Conservation (phyloP, 23 tunicate species). For the Corella eumyota region DNA sequence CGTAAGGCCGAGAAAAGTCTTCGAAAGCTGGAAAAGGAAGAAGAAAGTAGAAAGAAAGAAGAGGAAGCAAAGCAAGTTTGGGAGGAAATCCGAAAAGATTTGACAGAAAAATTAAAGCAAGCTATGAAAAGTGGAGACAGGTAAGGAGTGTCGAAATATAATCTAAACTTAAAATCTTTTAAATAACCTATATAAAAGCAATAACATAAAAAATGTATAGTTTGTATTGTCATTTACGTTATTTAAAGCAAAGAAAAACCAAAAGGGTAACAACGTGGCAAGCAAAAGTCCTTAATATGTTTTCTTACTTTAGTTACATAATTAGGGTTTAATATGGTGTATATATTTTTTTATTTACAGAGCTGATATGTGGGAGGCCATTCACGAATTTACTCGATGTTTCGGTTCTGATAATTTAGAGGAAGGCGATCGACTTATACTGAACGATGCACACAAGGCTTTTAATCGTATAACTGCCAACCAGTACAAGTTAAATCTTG, state of each 20-base stretch:
- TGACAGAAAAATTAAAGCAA: constrained; percentile 17
- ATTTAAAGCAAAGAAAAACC: too few relatives aligned
- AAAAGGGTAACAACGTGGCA: too few relatives aligned
- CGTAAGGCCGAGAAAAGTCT: constrained; percentile 43
- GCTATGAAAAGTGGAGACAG: constrained; percentile 49
- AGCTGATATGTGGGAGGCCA: constrained; percentile 71
- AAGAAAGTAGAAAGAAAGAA: constrained; percentile 26
- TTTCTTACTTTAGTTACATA: background rate
- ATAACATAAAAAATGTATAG: too few relatives aligned
- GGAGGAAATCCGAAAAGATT: constrained; percentile 14
- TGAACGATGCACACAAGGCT: constrained; percentile 15
- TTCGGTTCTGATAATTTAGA: constrained; percentile 18
- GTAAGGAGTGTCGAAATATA: constrained; percentile 13
- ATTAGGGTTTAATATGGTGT: background rate
- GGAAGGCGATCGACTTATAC: constrained; percentile 9
- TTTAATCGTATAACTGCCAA: constrained; percentile 22
- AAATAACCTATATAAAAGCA: too few relatives aligned
- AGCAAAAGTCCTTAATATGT: background rate
- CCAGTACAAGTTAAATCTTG: constrained; percentile 34
- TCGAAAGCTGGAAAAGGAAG: constrained; percentile 30
- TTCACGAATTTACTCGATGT: constrained; percentile 46
- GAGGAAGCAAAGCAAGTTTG: constrained; percentile 24
- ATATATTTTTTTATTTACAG: constrained; percentile 1
- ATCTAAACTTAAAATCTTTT: too few relatives aligned
- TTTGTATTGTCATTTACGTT: too few relatives aligned